Conservation (phyloP, 2,113 vertebrate species). For the Rhinopomastus cyanomelas region DNA sequence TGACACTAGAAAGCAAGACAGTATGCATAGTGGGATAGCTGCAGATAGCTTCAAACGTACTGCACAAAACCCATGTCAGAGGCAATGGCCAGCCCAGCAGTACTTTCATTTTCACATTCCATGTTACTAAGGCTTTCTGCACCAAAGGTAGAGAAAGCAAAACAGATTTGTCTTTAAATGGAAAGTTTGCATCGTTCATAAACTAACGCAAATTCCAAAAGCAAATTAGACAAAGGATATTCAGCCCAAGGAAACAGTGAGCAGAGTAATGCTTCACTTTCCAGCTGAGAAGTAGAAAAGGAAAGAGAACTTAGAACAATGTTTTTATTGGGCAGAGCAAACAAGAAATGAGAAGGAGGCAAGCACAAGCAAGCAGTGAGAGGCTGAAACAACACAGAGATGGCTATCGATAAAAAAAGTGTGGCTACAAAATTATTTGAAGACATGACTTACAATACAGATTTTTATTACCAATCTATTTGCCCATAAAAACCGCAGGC, state of each 20-base stretch:
- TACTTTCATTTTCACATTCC: background rate
- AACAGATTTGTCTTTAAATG: background rate
- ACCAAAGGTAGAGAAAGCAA: background rate
- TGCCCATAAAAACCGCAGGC: background rate
- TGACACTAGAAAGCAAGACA: background rate
- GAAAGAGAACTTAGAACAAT: background rate
- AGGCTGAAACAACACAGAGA: background rate
- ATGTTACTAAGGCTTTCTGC: background rate
- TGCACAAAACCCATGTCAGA: background rate
- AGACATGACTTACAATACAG: background rate
- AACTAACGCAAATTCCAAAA: background rate
- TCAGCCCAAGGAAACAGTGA: background rate
- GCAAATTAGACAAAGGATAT: background rate
- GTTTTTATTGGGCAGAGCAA: background rate
- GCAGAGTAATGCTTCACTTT: background rate
- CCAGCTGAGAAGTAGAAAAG: background rate
- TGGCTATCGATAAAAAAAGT: background rate
- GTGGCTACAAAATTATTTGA: background rate
- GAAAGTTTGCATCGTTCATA: background rate
- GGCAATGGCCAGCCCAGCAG: background rate
- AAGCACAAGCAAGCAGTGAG: background rate
- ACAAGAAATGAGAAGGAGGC: background rate
- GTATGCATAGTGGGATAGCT: background rate
- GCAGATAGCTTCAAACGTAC: background rate
- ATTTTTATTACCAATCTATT: background rate